Base-by-base conservation (phyloP, 2,797 vertebrate genomes). In the Amniataba percoides region DNA sequence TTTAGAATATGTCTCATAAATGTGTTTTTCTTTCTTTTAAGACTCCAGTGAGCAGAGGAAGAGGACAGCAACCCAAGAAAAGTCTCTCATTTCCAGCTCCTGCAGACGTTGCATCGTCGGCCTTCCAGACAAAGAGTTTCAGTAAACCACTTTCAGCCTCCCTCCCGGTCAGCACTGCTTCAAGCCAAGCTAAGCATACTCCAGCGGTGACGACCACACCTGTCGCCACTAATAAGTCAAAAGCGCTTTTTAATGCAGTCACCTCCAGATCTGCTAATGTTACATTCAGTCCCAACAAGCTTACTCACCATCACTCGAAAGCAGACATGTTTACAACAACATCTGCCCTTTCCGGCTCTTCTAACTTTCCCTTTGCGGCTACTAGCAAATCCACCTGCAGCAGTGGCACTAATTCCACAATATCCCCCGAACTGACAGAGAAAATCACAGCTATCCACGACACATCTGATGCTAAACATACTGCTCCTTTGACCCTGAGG, bases 241-340 rank as follows among this genome's bases (percentile, higher is more conserved):
- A 60, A 56, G 87, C 85, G 1, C 89, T 93, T 69, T 90, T 89
- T 52, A 78, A 83, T 48, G 90, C 91, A 23, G 87, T 93, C 3
- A 48, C 76, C 19, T 81, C 86, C 2, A 79, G 90, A 80, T 87
- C 91, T 23, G 75, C 89, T 43, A 60, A 78, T 23, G 40, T 87
- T 23, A n/a, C 62, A 9, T 74, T 79, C 40, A 70, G 40, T 52
- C 75, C 85, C 21, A 63, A 71, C 59, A 27, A 55, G 42, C 80
- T 86, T 48, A 74, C 79, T 2, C 31, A 74, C 21, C 57, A 55
- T 60, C 57, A 27, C 18, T 57, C 62, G 13, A 86, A 84, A 87
- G 31, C 46, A n/a, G 80, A 69, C 1, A 0, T 18, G 5, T 65
- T 53, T 16, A 62, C 66, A 78, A 6, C 66, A 27, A 7, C 12